Evolutionary conservation across 2,113 vertebrate species (phyloP).

Genomic region (Oncorhynchus nerka): DNA sequence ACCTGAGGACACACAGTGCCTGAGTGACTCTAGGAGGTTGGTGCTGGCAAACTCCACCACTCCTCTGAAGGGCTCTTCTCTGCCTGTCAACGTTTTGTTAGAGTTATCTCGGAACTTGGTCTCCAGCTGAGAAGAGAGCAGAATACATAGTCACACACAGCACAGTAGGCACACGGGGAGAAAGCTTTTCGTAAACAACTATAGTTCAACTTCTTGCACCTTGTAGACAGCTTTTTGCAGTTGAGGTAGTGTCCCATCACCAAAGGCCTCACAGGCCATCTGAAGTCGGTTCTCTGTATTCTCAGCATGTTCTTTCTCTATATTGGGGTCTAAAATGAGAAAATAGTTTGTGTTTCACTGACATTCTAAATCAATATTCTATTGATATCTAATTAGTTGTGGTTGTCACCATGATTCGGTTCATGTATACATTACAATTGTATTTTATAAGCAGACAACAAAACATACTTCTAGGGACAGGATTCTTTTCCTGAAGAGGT

Average conservation of each 20-base stretch:
- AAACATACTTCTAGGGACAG: constrained; percentile 63
- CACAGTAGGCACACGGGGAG: background rate
- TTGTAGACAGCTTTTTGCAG: constrained; percentile 86
- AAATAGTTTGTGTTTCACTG: background rate
- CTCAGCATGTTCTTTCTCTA: constrained; percentile 78
- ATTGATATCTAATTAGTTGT: background rate
- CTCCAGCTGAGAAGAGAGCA: constrained; percentile 79
- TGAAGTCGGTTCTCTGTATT: constrained; percentile 70
- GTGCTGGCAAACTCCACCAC: constrained; percentile 86
- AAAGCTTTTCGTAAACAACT: background rate
- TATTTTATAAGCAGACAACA: constrained; percentile 11
- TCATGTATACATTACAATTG: background rate
- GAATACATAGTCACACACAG: background rate
- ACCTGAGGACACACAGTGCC: constrained; percentile 83
- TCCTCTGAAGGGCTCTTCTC: constrained; percentile 81
- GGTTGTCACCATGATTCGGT: background rate
- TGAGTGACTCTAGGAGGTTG: constrained; percentile 86
- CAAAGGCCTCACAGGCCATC: constrained; percentile 80
- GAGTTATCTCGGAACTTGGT: constrained; percentile 80
- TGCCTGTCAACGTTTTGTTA: constrained; percentile 63
- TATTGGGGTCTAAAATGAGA: constrained; percentile 70
- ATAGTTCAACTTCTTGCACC: constrained; percentile 51
- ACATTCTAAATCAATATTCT: background rate
- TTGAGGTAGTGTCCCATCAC: constrained; percentile 76
- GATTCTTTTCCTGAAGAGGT: constrained; percentile 58